phyloP scores from a whole-genome alignment of 2,888 invertebrate species.

The Cartodere bifasciata region DNA sequence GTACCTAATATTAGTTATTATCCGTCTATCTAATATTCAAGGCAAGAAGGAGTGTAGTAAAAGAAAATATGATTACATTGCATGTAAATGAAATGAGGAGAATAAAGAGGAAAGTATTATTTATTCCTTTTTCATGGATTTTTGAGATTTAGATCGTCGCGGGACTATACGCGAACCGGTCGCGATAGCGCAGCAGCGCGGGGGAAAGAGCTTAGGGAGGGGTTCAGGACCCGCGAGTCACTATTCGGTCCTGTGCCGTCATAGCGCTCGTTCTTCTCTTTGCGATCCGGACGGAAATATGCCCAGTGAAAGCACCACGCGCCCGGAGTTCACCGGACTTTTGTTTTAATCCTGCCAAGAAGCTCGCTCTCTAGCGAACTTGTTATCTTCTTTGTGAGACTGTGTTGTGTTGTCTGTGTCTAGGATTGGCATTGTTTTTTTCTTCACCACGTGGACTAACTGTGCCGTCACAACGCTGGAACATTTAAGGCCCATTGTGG shows the following conservation, averaged over 20 bases:
- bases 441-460: slow-evolving; percentile 25
- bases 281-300: too few relatives aligned
- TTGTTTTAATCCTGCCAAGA: too few relatives aligned
- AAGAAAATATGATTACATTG: slow-evolving; percentile 6
- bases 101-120: slow-evolving; percentile 32
- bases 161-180: slow-evolving; percentile 28
- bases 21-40: too few relatives aligned
- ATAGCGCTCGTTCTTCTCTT: slow-evolving; percentile 13
- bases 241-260: slow-evolving; percentile 28
- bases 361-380: too few relatives aligned
- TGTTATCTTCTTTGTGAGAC: slow-evolving; percentile 10
- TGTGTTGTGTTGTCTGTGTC: slow-evolving; percentile 11
- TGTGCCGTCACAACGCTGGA: slow-evolving; percentile 33
- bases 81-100: slow-evolving; percentile 19
- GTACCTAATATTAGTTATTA: too few relatives aligned
- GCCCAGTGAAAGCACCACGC: too few relatives aligned
- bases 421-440: slow-evolving; percentile 16
- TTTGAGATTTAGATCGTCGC: slow-evolving; percentile 40
- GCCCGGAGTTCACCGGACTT: too few relatives aligned
- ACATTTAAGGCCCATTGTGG: slow-evolving; percentile 39
- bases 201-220: slow-evolving; percentile 21
- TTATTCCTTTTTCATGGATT: slow-evolving; percentile 40
- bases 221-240: slow-evolving; percentile 28
- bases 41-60: slow-evolving; percentile 1
- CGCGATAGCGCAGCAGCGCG: slow-evolving; percentile 31